phyloP scores from a whole-genome alignment of 2,888 invertebrate genomes.

The Spisula solida region DNA sequence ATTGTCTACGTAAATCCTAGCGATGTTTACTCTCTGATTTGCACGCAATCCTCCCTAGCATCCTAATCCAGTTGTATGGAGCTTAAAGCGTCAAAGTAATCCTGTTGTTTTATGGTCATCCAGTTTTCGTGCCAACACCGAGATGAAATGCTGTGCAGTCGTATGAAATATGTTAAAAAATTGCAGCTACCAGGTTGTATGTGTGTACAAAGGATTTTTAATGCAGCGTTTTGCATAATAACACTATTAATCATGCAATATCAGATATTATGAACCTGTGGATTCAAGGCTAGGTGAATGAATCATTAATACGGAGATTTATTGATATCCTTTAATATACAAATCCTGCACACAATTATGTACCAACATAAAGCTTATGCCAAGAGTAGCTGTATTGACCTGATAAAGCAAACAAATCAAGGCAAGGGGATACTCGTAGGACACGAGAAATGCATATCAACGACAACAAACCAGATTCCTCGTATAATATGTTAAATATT shows the following conservation, averaged over 20 bases:
- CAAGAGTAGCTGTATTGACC: too few species aligned
- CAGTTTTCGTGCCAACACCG: background rate
- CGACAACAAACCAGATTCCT: too few species aligned
- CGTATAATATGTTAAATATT: background rate
- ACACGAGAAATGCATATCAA: too few species aligned
- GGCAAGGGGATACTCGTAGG: too few species aligned
- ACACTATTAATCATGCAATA: background rate
- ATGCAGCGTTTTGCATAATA: background rate
- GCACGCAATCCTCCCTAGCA: background rate
- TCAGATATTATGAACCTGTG: background rate
- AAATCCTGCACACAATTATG: too few species aligned
- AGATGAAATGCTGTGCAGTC: background rate
- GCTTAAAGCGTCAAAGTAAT: constrained; percentile 3
- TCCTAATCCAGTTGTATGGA: background rate
- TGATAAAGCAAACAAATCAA: too few species aligned
- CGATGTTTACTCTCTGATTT: background rate
- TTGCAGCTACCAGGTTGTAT: background rate
- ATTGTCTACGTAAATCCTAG: background rate
- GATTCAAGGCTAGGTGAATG: background rate
- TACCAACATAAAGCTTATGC: too few species aligned
- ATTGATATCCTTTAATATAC: too few species aligned
- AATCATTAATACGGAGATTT: too few species aligned
- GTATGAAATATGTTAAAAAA: background rate
- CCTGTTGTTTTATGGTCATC: constrained; percentile 10
- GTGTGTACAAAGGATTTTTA: background rate